Conservation (phyloP, 2,797 vertebrate species). For the Lacerta agilis region DNA sequence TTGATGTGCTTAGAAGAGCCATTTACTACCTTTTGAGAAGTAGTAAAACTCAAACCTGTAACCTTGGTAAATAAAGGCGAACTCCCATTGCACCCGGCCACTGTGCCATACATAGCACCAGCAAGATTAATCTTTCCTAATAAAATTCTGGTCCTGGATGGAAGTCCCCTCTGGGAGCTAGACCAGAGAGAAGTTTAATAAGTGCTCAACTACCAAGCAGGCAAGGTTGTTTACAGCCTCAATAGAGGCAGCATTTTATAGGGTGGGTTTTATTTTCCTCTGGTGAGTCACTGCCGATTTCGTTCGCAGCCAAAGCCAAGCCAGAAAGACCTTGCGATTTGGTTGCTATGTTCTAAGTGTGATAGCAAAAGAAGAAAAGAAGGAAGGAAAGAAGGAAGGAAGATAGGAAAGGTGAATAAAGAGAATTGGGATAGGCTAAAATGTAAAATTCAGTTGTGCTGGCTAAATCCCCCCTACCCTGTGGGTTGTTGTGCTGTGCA, state of each 20-base stretch:
- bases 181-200: background rate
- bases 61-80: background rate
- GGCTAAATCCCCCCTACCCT: accelerated
- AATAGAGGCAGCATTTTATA: slow-evolving; percentile 14
- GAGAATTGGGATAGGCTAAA: background rate
- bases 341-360: accelerated
- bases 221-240: background rate
- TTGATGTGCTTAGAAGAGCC: background rate
- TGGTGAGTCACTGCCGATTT: slow-evolving; percentile 24
- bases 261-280: background rate
- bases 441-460: too few species aligned
- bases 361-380: background rate
- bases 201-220: background rate
- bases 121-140: background rate
- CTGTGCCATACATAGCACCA: background rate
- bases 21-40: background rate
- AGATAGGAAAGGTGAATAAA: background rate
- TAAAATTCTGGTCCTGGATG: background rate
- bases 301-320: accelerated
- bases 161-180: background rate
- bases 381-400: background rate
- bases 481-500: too few species aligned
- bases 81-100: background rate
- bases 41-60: background rate
- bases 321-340: background rate